Percentiles rank a stretch among this genome's conserved stretches.
Evolutionary conservation across 2,113 vertebrate genomes (phyloP).

Genomic region (Amazona guildingii): DNA sequence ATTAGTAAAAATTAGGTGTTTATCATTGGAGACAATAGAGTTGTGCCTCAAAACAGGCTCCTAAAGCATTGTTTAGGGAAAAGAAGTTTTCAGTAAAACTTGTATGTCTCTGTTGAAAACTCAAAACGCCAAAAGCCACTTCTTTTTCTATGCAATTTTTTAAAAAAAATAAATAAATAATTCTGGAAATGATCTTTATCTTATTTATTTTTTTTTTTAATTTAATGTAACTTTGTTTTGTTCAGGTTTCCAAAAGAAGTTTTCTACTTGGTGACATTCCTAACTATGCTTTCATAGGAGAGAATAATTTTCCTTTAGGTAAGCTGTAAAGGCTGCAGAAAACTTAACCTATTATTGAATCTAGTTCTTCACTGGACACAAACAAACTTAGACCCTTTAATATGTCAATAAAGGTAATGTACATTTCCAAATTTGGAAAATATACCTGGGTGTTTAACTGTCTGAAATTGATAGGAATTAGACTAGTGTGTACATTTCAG

Average conservation of each 20-base stretch:
- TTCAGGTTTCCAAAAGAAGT: neutral
- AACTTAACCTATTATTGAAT: neutral
- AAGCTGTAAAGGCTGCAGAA: neutral
- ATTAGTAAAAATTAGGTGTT: neutral
- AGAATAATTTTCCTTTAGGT: neutral
- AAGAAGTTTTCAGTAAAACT: neutral
- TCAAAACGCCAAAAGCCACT: neutral
- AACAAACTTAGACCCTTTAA: neutral
- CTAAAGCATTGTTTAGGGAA: accelerated
- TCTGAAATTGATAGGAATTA: neutral
- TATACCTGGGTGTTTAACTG: neutral
- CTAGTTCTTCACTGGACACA: neutral
- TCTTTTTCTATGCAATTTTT: neutral
- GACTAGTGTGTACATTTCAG: neutral
- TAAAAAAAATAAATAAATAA: neutral
- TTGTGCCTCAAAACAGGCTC: neutral
- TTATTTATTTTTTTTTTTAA: neutral
- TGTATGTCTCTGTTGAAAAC: neutral
- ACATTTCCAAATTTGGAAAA: neutral
- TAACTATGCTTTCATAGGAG: neutral
- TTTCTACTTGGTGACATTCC: neutral
- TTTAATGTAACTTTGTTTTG: neutral
- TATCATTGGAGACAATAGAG: neutral
- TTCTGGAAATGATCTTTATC: neutral
- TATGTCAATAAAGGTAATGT: neutral